Evolutionary conservation across 2,797 vertebrate genomes (phyloP).

Genomic region (Tadarida brasiliensis): DNA sequence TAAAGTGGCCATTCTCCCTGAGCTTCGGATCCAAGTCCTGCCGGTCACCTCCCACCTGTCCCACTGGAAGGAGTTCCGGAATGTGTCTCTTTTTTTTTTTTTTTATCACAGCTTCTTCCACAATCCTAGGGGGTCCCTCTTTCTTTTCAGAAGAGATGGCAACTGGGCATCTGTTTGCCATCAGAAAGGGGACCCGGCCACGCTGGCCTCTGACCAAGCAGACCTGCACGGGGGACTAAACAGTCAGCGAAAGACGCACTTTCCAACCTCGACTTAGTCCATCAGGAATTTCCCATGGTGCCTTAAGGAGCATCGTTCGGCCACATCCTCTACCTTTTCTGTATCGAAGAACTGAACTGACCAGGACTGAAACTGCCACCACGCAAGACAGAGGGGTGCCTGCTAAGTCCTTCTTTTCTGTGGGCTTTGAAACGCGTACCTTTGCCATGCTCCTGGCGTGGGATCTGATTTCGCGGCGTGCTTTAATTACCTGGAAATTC

Average conservation of each 20-base stretch:
- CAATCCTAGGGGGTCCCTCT: background rate
- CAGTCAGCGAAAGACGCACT: background rate
- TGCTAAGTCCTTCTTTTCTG: background rate
- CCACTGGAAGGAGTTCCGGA: background rate
- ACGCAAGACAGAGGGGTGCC: background rate
- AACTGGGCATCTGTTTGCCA: background rate
- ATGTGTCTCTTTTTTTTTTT: no score
- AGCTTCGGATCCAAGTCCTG: background rate
- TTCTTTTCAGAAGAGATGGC: background rate
- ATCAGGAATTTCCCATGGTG: constrained; percentile 4
- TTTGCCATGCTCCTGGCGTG: background rate
- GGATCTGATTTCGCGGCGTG: background rate
- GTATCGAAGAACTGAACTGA: background rate
- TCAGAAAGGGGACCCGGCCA: background rate
- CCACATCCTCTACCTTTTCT: background rate
- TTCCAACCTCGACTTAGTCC: background rate
- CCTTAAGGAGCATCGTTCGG: background rate
- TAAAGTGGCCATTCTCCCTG: no score
- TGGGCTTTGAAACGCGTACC: background rate
- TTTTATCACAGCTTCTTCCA: background rate
- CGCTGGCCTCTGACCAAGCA: background rate
- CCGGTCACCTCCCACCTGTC: background rate
- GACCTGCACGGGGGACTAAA: background rate
- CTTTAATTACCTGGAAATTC: background rate
- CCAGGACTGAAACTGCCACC: background rate